phyloP scores from a whole-genome alignment of 2,113 vertebrate genomes.

The Puma concolor region DNA sequence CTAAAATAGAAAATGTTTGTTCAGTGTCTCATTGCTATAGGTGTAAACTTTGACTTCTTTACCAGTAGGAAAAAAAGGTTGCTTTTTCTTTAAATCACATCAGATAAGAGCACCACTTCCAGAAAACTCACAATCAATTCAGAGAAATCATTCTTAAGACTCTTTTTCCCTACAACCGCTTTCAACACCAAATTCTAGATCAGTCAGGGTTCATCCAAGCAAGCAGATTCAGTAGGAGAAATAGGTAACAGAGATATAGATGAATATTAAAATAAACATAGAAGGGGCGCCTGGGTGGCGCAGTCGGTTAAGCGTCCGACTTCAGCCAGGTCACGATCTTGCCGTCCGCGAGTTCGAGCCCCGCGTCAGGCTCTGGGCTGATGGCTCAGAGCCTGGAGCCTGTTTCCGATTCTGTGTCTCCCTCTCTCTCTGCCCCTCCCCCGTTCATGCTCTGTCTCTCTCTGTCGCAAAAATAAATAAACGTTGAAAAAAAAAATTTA shows the following conservation, averaged over 20 bases:
- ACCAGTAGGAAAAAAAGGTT: neutral
- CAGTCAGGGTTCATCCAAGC: neutral
- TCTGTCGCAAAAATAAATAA: too few relatives aligned
- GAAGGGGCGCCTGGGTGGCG: too few relatives aligned
- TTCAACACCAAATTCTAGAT: neutral
- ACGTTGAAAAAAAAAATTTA: too few relatives aligned
- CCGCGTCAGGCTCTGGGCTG: too few relatives aligned
- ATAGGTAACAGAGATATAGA: neutral
- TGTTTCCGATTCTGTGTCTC: too few relatives aligned
- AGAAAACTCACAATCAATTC: neutral
- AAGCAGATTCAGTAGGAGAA: neutral
- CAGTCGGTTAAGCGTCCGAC: too few relatives aligned
- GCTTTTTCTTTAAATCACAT: neutral
- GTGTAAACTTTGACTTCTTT: neutral
- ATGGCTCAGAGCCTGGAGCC: too few relatives aligned
- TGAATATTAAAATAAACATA: neutral
- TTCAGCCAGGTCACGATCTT: too few relatives aligned
- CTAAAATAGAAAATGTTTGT: neutral
- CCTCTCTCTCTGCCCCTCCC: too few relatives aligned
- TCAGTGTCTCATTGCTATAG: neutral
- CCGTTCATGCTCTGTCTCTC: too few relatives aligned
- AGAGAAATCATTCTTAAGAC: neutral
- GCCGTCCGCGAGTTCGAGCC: too few relatives aligned
- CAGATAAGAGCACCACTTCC: neutral
- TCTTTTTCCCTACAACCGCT: neutral